A percentile compares a stretch with the other conserved stretches of the same genome.
Evolutionary conservation across 2,797 vertebrate species (phyloP).

Genomic region (Mastacembelus armatus): DNA sequence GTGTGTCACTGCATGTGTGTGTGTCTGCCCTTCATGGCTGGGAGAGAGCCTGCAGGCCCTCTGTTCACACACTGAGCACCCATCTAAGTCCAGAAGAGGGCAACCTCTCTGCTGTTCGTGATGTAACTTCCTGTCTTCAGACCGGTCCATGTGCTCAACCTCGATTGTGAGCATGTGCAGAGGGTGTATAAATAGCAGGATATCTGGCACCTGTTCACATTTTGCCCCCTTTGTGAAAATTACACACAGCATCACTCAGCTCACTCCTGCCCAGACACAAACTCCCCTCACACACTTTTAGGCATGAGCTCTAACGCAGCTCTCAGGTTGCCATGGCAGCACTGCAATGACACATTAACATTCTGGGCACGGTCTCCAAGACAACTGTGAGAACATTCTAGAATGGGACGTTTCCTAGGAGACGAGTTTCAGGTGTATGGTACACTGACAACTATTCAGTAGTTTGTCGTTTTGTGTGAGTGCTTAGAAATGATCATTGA

Average conservation of each 20-base stretch:
- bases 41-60: constrained; percentile 41
- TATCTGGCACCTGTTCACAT: constrained; percentile 3
- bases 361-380: constrained; percentile 56
- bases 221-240: not conserved
- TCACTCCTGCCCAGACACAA: not conserved
- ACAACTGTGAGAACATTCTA: constrained; percentile 65
- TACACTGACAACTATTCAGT: not conserved
- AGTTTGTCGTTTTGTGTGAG: not conserved
- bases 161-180: constrained; percentile 47
- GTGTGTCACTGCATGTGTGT: constrained; percentile 43
- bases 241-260: constrained; percentile 1
- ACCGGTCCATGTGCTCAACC: constrained; percentile 50
- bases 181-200: constrained; percentile 41
- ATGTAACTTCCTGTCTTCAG: constrained; percentile 73
- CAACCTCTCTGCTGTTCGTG: constrained; percentile 47
- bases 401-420: constrained; percentile 41
- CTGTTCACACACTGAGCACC: constrained; percentile 49
- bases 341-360: constrained; percentile 63
- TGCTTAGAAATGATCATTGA: too few species aligned
- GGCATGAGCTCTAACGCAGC: too few species aligned
- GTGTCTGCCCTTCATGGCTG: constrained; percentile 70
- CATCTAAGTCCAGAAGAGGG: constrained; percentile 68
- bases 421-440: not conserved
- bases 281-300: too few species aligned
- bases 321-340: constrained; percentile 71